Evolutionary conservation across 2,113 vertebrate species (phyloP).

Genomic region (Colaptes auratus): DNA sequence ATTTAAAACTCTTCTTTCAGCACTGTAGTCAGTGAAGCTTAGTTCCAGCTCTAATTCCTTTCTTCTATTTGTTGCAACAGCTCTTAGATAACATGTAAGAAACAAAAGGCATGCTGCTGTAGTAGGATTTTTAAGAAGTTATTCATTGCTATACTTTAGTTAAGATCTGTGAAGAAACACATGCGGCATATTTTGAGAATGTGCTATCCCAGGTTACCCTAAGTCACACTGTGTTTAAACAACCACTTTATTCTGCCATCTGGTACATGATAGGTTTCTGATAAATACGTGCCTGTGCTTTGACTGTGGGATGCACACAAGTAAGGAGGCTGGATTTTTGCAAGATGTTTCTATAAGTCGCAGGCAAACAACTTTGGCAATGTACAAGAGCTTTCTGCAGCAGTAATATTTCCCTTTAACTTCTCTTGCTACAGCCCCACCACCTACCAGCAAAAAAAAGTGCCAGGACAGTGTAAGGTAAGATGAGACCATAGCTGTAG

Average conservation of each 20-base stretch:
- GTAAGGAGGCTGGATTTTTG: constrained; percentile 31
- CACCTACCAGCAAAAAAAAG: background rate
- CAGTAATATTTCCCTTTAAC: background rate
- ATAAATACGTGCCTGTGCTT: constrained; percentile 55
- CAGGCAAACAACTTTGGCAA: constrained; percentile 29
- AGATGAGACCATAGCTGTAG: background rate
- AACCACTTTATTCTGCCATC: constrained; percentile 72
- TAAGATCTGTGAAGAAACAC: constrained; percentile 64
- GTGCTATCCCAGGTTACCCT: constrained; percentile 66
- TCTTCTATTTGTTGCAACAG: background rate
- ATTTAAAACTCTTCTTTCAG: background rate
- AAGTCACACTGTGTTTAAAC: constrained; percentile 69
- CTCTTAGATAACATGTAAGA: constrained; percentile 37
- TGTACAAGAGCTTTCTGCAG: background rate
- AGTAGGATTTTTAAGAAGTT: constrained; percentile 54
- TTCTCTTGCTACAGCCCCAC: background rate
- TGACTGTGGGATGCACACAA: constrained; percentile 47
- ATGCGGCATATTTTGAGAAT: constrained; percentile 68
- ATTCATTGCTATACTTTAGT: constrained; percentile 56
- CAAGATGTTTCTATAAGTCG: constrained; percentile 37
- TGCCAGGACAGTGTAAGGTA: background rate
- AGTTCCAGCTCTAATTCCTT: background rate
- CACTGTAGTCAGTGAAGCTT: background rate
- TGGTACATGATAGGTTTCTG: constrained; percentile 65
- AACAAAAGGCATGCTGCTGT: constrained; percentile 46